phyloP scores from a whole-genome alignment of 1,140 invertebrate genomes.

The Carposina sasakii region DNA sequence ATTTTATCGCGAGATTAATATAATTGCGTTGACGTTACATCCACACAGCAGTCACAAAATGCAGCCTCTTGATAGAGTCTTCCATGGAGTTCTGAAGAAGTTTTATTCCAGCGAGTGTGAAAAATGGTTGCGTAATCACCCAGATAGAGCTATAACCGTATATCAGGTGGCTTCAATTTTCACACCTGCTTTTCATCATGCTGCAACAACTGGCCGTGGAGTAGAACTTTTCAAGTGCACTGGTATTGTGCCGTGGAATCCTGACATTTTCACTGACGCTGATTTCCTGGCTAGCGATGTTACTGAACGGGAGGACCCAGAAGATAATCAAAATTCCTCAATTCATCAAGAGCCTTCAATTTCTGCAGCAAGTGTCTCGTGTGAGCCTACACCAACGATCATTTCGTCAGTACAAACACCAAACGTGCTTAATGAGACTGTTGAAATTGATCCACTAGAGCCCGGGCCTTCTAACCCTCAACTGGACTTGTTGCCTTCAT shows the following conservation, averaged over 20 bases:
- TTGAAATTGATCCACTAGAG: neutral
- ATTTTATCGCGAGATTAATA: conserved; percentile 32
- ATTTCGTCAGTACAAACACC: neutral
- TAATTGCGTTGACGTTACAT: conserved; percentile 49
- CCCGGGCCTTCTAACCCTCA: neutral
- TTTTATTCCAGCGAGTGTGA: conserved; percentile 15
- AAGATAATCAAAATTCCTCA: too few relatives aligned
- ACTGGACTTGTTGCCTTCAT: neutral
- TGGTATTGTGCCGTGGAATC: conserved; percentile 7
- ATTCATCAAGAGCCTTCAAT: neutral
- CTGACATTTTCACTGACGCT: conserved; percentile 7
- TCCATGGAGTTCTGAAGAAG: conserved; percentile 12
- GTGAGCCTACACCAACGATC: neutral
- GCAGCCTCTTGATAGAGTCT: conserved; percentile 53
- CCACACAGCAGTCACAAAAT: conserved; percentile 44
- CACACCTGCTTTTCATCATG: neutral
- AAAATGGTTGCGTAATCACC: conserved; percentile 18
- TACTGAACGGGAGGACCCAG: conserved; percentile 1
- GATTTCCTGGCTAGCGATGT: conserved; percentile 9
- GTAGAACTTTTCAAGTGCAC: conserved; percentile 1
- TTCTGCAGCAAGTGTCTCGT: too few relatives aligned
- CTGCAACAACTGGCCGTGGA: neutral
- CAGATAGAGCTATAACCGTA: conserved; percentile 11
- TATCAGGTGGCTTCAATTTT: conserved; percentile 7
- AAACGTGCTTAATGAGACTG: neutral